Evolutionary conservation across 2,888 invertebrate genomes (phyloP).

Genomic region (Pandemis heparana): DNA sequence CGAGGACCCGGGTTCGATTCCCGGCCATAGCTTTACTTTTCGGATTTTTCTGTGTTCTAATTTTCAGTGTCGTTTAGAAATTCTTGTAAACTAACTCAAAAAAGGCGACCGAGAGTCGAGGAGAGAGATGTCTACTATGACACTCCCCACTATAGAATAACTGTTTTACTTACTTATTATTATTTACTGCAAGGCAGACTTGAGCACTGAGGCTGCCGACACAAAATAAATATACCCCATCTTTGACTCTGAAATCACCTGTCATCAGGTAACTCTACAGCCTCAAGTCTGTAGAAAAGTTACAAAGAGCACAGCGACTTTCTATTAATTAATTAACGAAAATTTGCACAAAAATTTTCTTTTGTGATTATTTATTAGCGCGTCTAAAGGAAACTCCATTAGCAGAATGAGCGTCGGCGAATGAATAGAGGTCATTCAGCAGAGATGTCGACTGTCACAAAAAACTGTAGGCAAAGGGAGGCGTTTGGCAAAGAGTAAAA

Average conservation of each 20-base stretch:
- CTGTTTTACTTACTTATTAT: too few relatives aligned
- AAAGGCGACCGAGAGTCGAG: too few relatives aligned
- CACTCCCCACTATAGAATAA: too few relatives aligned
- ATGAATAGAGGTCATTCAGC: slow-evolving; percentile 78
- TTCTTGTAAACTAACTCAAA: too few relatives aligned
- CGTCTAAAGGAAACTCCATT: slow-evolving; percentile 81
- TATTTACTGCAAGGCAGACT: too few relatives aligned
- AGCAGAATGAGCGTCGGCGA: slow-evolving; percentile 75
- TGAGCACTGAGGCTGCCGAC: too few relatives aligned
- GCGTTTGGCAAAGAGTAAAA: slow-evolving; percentile 45
- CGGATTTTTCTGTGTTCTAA: too few relatives aligned
- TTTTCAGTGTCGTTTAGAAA: too few relatives aligned
- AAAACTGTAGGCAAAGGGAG: slow-evolving; percentile 54
- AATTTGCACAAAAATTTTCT: slow-evolving; percentile 58
- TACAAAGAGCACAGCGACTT: neutral
- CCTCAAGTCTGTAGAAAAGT: neutral
- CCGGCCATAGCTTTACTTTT: too few relatives aligned
- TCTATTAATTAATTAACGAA: slow-evolving; percentile 72
- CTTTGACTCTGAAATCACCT: neutral
- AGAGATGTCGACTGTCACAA: slow-evolving; percentile 70
- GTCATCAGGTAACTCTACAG: neutral
- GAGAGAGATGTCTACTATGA: too few relatives aligned
- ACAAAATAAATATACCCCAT: neutral
- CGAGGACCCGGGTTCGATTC: too few relatives aligned
- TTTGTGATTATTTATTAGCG: slow-evolving; percentile 73